These are phyloP conservation scores for Lipotes vexillifer DNA, from an alignment of 2,113 vertebrate species.

Conservation along the genomic window DNA sequence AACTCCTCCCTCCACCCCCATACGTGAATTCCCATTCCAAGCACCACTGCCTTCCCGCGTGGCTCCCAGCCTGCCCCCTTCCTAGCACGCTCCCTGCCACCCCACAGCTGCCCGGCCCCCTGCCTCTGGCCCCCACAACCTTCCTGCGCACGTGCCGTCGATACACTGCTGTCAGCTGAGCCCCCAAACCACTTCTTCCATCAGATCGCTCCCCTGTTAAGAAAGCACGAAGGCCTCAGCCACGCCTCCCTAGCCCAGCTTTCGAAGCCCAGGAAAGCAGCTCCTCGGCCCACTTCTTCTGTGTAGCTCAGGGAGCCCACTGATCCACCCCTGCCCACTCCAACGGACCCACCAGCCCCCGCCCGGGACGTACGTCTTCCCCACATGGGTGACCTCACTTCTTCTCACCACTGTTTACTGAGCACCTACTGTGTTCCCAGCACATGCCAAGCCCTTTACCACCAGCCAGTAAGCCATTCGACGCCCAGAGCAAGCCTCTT, in stretches of 20 bases:
- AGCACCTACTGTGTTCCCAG: not conserved
- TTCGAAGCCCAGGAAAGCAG: not conserved
- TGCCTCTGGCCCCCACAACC: not conserved
- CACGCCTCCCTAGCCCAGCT: not conserved
- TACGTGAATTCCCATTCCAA: fast-evolving
- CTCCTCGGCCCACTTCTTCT: not conserved
- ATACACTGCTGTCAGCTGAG: not conserved
- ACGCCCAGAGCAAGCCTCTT: fast-evolving
- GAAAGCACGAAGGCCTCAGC: not conserved
- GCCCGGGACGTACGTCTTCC: fast-evolving
- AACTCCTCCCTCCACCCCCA: not conserved
- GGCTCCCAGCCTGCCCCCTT: not conserved
- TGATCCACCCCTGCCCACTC: not conserved
- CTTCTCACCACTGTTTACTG: not conserved
- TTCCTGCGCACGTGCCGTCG: fast-evolving
- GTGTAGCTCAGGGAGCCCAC: not conserved
- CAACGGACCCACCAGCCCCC: not conserved
- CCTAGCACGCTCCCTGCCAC: fast-evolving
- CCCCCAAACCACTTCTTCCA: not conserved
- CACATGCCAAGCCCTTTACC: not conserved
- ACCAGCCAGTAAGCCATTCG: not conserved
- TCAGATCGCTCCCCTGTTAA: not conserved
- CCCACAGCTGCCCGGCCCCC: not conserved
- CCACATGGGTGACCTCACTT: too few relatives aligned
- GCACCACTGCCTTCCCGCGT: too few relatives aligned